These are phyloP conservation scores for Platerodrilus igneus DNA, from an alignment of 2,888 invertebrate species.

Conservation along the genomic window DNA sequence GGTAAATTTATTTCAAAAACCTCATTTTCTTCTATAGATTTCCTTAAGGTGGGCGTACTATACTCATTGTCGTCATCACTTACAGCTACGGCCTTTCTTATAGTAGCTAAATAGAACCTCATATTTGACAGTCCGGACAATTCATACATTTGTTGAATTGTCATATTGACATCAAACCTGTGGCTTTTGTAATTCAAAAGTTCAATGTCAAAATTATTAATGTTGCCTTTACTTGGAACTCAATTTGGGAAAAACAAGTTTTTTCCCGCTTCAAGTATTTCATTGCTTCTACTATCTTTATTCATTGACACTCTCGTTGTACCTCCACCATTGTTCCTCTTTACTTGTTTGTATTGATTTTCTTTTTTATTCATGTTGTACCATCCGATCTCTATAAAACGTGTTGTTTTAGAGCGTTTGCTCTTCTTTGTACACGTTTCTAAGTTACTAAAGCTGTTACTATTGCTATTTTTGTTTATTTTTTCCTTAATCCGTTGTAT, in stretches of 20 bases:
- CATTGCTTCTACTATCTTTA: not conserved
- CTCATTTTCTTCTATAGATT: too few species aligned
- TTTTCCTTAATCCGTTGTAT: not conserved
- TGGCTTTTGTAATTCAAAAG: conserved; percentile 2
- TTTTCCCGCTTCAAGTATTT: not conserved
- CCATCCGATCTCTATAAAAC: conserved; percentile 6
- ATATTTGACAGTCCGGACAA: not conserved
- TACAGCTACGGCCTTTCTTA: too few species aligned
- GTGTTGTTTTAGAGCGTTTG: not conserved
- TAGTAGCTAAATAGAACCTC: conserved; percentile 9
- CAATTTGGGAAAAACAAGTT: conserved; percentile 4
- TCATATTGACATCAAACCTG: not conserved
- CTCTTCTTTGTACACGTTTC: not conserved
- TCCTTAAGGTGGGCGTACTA: too few species aligned
- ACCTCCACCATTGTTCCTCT: conserved; percentile 2
- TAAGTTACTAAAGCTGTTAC: not conserved
- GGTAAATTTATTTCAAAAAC: too few species aligned
- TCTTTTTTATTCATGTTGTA: not conserved
- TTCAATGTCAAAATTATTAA: not conserved
- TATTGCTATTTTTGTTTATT: not conserved
- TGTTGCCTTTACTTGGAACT: not conserved
- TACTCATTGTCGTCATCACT: too few species aligned
- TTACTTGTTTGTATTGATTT: conserved; percentile 4
- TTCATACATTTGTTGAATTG: conserved; percentile 6
- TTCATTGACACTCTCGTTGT: conserved; percentile 1